These are phyloP conservation scores for Synanthedon vespiformis DNA, from an alignment of 2,888 invertebrate genomes.

Conservation along the genomic window DNA sequence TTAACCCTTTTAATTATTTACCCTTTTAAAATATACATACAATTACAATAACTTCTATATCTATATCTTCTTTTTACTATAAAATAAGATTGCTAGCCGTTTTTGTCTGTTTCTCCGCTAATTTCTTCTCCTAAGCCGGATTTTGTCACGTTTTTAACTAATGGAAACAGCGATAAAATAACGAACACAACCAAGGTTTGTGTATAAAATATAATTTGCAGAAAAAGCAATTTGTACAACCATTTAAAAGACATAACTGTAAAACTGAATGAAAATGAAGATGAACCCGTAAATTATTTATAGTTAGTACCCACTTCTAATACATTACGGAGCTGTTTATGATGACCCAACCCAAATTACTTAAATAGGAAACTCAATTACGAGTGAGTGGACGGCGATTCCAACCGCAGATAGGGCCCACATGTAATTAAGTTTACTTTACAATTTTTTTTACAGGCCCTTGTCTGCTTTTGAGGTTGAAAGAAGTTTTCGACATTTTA, in stretches of 20 bases:
- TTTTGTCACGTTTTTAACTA: no score
- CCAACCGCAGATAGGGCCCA: slow-evolving; percentile 38
- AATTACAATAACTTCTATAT: no score
- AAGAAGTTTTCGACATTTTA: slow-evolving; percentile 38
- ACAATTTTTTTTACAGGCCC: slow-evolving; percentile 21
- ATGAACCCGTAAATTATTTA: slow-evolving; percentile 9
- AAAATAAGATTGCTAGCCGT: no score
- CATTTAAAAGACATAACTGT: neutral
- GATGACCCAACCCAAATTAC: slow-evolving; percentile 32
- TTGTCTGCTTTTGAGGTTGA: slow-evolving; percentile 13
- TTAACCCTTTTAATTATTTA: no score
- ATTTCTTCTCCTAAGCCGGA: no score
- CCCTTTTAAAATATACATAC: no score
- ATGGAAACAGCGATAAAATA: no score
- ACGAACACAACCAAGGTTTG: neutral
- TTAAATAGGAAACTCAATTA: slow-evolving; percentile 53
- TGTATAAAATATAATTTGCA: slow-evolving; percentile 5
- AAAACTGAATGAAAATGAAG: neutral
- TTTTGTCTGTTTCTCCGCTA: no score
- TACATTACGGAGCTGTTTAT: slow-evolving; percentile 23
- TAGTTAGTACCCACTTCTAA: slow-evolving; percentile 21
- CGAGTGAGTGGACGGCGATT: slow-evolving; percentile 35
- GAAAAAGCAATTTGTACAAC: neutral
- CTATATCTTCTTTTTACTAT: no score
- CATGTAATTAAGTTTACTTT: slow-evolving; percentile 40